Evolutionary conservation across 1,140 invertebrate genomes (phyloP), one percentile per base, ranked within the genome.

Genomic region (Platyscapa corneri): DNA sequence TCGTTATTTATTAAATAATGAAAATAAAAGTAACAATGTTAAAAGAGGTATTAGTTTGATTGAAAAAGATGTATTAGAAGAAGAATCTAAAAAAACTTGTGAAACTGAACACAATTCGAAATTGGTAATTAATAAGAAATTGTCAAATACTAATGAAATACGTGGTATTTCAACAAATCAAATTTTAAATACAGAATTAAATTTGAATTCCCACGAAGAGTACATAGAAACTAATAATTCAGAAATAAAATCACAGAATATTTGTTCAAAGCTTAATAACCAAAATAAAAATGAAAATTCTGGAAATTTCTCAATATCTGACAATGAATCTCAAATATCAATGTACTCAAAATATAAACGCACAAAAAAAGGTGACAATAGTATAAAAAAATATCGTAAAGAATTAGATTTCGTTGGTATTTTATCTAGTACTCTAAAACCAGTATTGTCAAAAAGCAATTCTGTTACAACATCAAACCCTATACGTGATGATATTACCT

Each of bases 321-420:
- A 82, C 39, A 34, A 86, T 39, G 79, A 85, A 75, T 82, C 78
- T 46, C 88, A 89, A 20, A 72, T 90, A 27, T 92, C 92, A 14
- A 91, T 90, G 87, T 92, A 91, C 84, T 88, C 91, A 27, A 91
- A 86, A 77, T 92, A 92, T 64, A 92, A 89, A 86, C 89, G 80
- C 77, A 74, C 74, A n/a, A 86, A 90, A 74, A 70, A 79, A 16
- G 53, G 80, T 56, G 0, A 90, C 30, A 93, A 93, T 64, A 92
- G 91, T 56, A 93, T 92, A 84, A 46, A 49, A 77, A 86, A 88
- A 81, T 86, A 89, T 78, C 81, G 87, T 12, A 64, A 80, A 65
- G 34, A 82, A 49, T 83, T 89, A 74, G 56, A 82, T 49, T 83
- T 81, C 20, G 27, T 27, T 27, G 27, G 27, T 27, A 5, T 60